Base-by-base conservation (phyloP, 2,888 invertebrate genomes). In the Polyommatus icarus region DNA sequence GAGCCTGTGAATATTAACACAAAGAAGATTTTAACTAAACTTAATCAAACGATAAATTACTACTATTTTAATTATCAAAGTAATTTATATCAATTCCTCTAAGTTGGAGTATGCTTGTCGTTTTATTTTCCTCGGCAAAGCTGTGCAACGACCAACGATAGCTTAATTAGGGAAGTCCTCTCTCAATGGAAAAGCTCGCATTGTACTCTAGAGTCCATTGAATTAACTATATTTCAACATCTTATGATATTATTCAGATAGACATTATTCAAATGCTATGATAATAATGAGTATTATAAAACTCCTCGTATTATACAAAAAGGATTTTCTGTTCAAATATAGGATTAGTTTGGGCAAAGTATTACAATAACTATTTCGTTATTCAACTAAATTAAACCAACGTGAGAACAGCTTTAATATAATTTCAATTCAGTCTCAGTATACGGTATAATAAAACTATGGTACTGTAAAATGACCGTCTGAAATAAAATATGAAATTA, bases 81-180 rank as follows among this genome's bases (percentile, higher is more conserved):
- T 15, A 67, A 67, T 67, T 29, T 15, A 67, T 67, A 67, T 18
- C 29, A 67, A 32, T 32, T 67, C 24, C 29, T 67, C 67, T 67
- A 15, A 67, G 15, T 29, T 15, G 29, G 29, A 67, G 67, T 67
- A 15, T 67, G 67, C 29, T 67, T 15, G 67, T 67, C 29, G 29
- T 67, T 67, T 67, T 67, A 67, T 67, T 67, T 67, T 32, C 29
- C 15, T 29, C 29, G 15, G 1, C 67, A 67, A 67, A 67, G 67
- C 67, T 32, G 29, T 67, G 61, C 61, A 15, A 67, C 15, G 67
- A 67, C 29, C 61, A 32, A 67, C 67, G 29, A 32, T 18, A 67
- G 67, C 67, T 67, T 67, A 32, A 67, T 67, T 67, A 67, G 67
- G 67, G 67, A 67, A 67, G 67, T 29, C 29, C 29, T 67, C 29